phyloP scores from a whole-genome alignment of 1,140 invertebrate species.

The Drosophila novamexicana region DNA sequence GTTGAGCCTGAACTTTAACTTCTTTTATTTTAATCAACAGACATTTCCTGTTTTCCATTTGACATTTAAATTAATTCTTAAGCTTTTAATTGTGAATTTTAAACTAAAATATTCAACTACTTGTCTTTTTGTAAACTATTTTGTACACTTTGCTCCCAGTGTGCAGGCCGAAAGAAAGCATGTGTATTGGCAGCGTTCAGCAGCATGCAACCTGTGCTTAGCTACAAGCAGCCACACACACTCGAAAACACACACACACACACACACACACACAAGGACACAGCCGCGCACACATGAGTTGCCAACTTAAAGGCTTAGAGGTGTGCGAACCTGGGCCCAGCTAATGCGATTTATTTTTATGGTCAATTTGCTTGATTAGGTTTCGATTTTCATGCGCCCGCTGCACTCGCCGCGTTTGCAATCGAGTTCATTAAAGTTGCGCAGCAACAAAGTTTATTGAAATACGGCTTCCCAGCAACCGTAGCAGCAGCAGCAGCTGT shows the following conservation, averaged over 20 bases:
- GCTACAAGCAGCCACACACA: constrained; percentile 3
- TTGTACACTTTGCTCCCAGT: neutral
- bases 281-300: constrained; percentile 58
- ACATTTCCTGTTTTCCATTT: too few relatives aligned
- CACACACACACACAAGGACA: constrained; percentile 9
- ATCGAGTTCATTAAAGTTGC: constrained; percentile 63
- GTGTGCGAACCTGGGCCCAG: constrained; percentile 50
- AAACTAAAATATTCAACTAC: too few relatives aligned
- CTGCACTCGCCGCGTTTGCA: constrained; percentile 51
- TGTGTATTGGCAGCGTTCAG: constrained; percentile 18
- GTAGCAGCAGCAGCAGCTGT: neutral
- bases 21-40: too few relatives aligned
- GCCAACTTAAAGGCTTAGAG: constrained; percentile 72
- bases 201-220: constrained; percentile 19
- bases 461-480: neutral
- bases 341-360: constrained; percentile 83
- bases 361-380: constrained; percentile 82
- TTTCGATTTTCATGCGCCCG: constrained; percentile 78
- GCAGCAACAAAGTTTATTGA: constrained; percentile 48
- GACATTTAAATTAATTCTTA: too few relatives aligned
- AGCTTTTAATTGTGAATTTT: too few relatives aligned
- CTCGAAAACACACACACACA: neutral
- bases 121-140: too few relatives aligned
- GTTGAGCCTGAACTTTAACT: too few relatives aligned
- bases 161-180: constrained; percentile 2